These are phyloP conservation scores for Melanostoma mellinum DNA, from an alignment of 2,888 invertebrate genomes.

Conservation along the genomic window DNA sequence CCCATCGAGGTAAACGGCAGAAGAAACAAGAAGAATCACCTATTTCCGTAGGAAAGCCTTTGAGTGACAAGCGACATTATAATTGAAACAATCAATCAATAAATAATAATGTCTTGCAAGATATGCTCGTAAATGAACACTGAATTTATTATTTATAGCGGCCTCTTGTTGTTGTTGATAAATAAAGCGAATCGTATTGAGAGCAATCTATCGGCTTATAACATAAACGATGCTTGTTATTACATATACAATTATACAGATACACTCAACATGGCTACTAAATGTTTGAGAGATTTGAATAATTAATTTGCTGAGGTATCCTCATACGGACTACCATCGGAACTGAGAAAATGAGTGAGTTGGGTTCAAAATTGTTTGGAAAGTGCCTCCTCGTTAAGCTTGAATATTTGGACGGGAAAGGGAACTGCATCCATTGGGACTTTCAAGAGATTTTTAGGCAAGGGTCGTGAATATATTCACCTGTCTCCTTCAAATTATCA, in stretches of 20 bases:
- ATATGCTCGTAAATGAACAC: slow-evolving; percentile 47
- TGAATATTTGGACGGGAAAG: too few relatives aligned
- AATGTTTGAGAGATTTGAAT: slow-evolving; percentile 22
- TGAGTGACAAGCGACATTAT: slow-evolving; percentile 67
- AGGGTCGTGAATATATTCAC: too few relatives aligned
- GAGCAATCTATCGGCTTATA: slow-evolving; percentile 31
- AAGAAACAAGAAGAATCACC: slow-evolving; percentile 39
- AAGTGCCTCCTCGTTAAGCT: too few relatives aligned
- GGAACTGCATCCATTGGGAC: too few relatives aligned
- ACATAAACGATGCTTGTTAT: neutral
- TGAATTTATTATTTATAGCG: slow-evolving; percentile 62
- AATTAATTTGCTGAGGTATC: slow-evolving; percentile 4
- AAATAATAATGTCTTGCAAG: slow-evolving; percentile 61
- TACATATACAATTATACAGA: neutral
- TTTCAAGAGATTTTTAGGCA: too few relatives aligned
- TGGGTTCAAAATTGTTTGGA: too few relatives aligned
- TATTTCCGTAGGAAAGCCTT: slow-evolving; percentile 66
- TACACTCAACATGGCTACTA: neutral
- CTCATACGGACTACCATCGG: too few relatives aligned
- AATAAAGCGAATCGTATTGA: slow-evolving; percentile 35
- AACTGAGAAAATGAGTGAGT: too few relatives aligned
- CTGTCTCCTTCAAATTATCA: too few relatives aligned
- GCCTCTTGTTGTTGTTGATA: slow-evolving; percentile 32
- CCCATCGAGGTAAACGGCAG: neutral
- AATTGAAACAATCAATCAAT: slow-evolving; percentile 72